A percentile compares a stretch with the other conserved stretches of the same genome.
phyloP scores from a whole-genome alignment of 2,113 vertebrate genomes.

The Rhinopomastus cyanomelas region DNA sequence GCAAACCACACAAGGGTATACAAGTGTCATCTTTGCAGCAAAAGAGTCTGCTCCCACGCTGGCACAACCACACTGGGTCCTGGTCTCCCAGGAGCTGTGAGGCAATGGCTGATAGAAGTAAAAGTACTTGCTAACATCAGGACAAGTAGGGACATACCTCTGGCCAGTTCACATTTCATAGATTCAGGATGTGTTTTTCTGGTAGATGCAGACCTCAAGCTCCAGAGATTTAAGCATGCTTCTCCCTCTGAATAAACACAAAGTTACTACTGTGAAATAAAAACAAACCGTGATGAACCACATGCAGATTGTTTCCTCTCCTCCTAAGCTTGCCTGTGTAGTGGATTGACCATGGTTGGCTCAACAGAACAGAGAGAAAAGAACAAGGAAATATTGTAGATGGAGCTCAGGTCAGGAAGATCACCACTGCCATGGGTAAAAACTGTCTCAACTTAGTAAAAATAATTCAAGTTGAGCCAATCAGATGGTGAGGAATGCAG shows the following conservation, averaged over 20 bases:
- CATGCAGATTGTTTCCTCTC: background rate
- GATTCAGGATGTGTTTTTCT: background rate
- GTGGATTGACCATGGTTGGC: too few relatives aligned
- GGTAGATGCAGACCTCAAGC: background rate
- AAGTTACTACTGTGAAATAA: background rate
- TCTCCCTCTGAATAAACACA: background rate
- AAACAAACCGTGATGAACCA: background rate
- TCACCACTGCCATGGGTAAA: background rate
- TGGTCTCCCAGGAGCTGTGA: background rate
- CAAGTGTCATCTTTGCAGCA: background rate
- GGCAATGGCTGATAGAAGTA: rapidly evolving
- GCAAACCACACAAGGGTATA: background rate
- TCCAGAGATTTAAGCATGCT: background rate
- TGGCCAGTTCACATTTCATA: background rate
- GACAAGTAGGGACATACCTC: background rate
- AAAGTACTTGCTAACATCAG: background rate
- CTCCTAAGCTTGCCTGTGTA: background rate
- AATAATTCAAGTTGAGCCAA: background rate
- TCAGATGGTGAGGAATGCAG: background rate
- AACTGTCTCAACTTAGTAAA: background rate
- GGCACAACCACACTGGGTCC: background rate
- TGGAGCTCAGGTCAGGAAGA: background rate
- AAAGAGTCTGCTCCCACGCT: rapidly evolving
- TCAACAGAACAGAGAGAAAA: background rate
- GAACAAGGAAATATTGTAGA: background rate